Percentiles rank a stretch among this genome's conserved stretches.
Evolutionary conservation across 2,797 vertebrate genomes (phyloP).

Genomic region (Delichon dasypus): DNA sequence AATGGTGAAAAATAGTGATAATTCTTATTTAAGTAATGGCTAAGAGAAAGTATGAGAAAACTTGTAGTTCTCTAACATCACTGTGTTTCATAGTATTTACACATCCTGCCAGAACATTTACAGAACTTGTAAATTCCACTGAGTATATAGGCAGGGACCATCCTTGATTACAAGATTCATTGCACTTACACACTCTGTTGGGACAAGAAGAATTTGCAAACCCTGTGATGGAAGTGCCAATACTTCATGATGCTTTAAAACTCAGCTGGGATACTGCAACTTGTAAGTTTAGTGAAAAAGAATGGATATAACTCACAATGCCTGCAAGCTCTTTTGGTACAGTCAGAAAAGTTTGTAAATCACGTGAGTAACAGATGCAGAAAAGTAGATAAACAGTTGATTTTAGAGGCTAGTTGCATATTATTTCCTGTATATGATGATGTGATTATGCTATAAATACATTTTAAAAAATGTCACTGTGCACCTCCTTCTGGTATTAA

Average conservation of each 20-base stretch:
- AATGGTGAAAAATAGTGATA: not conserved
- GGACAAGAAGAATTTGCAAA: conserved; percentile 8
- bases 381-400: not conserved
- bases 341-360: not conserved
- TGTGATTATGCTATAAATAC: not conserved
- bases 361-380: not conserved
- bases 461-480: not conserved
- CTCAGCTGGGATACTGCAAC: not conserved
- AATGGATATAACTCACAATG: not conserved
- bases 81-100: not conserved
- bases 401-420: not conserved
- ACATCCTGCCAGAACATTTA: not conserved
- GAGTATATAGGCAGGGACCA: not conserved
- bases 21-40: not conserved
- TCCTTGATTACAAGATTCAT: conserved; percentile 4
- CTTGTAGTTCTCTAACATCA: not conserved
- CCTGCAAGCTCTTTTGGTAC: not conserved
- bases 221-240: not conserved
- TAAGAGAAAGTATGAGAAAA: not conserved
- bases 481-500: not conserved
- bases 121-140: not conserved
- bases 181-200: not conserved
- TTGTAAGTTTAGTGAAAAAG: not conserved
- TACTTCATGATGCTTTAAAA: conserved; percentile 43
- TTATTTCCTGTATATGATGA: not conserved